These are phyloP conservation scores for Austrofundulus limnaeus DNA, from an alignment of 2,113 vertebrate species.

Conservation along the genomic window DNA sequence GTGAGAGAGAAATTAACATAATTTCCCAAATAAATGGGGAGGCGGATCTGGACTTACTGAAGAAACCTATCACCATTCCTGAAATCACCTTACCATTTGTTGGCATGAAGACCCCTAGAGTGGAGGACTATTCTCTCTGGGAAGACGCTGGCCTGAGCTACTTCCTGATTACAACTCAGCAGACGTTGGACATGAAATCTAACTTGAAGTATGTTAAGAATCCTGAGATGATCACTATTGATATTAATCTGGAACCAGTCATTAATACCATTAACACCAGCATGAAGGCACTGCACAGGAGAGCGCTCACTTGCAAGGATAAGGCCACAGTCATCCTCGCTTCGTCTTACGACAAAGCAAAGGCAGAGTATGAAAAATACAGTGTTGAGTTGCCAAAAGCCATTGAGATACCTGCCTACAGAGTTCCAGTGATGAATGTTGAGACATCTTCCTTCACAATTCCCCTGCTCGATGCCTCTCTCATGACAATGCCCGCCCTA, in stretches of 20 bases:
- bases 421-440: constrained; percentile 81
- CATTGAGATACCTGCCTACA: constrained; percentile 82
- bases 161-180: constrained; percentile 84
- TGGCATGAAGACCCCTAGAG: constrained; percentile 70
- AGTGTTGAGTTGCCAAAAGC: constrained; percentile 78
- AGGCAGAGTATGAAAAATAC: constrained; percentile 80
- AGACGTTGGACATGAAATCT: constrained; percentile 86
- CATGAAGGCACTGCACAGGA: constrained; percentile 68
- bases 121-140: constrained; percentile 85
- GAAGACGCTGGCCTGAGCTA: constrained; percentile 80
- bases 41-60: constrained; percentile 87
- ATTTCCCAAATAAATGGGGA: constrained; percentile 82
- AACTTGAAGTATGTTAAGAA: constrained; percentile 88
- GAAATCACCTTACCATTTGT: constrained; percentile 80
- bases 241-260: constrained; percentile 76
- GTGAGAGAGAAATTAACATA: constrained; percentile 76
- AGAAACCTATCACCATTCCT: constrained; percentile 81
- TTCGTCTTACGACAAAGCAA: constrained; percentile 79
- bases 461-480: constrained; percentile 71
- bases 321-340: constrained; percentile 71
- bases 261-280: constrained; percentile 77
- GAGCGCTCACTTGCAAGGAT: constrained; percentile 76
- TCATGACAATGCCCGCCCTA: constrained; percentile 76
- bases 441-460: constrained; percentile 82
- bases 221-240: constrained; percentile 80